Base-by-base conservation (phyloP, 2,888 invertebrate species). In the Prosapia bicincta region DNA sequence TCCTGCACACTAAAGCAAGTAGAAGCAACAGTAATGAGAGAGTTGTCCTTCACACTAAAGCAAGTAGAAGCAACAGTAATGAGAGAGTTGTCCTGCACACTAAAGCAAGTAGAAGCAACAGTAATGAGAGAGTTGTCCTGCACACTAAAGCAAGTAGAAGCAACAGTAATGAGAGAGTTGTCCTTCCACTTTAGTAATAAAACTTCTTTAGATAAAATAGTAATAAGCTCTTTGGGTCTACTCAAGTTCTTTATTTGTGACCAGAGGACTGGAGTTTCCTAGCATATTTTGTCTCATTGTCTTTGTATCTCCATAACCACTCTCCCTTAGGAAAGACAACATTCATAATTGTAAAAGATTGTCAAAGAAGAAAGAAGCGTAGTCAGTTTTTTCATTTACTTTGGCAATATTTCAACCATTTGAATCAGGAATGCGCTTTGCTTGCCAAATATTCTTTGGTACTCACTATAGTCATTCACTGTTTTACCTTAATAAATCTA, bases 401-500 rank as follows among this genome's bases (percentile, higher is more conserved):
- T 77, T 7, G 9, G 30, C 5, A 30, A 30, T n/a, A 82, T 80
- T 3, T 79, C 13, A 38, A 71, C 10, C 78, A 81, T 78, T 23
- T n/a, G 23, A 13, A 80, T 70, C 28, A 79, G 26, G 2, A 78
- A 81, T n/a, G 80, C 79, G 24, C 82, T 72, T n/a, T 79, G 76
- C 76, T 82, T 82, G 24, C 82, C 82, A 80, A 81, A 81, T 13
- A 66, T 26, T 72, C 76, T 72, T 70, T 82, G 79, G 26, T 76
- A 66, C 13, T 15, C 25, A 24, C 54, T 68, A 67, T 70, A 54
- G 26, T 26, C 23, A 26, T 66, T 26, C 20, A 78, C 77, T 76
- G 78, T 79, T 69, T 79, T 81, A 7, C 82, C 82, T 74, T 82
- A 81, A 75, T 82, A 82, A 26, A 78, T 43, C 72, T 82, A 80